A percentile compares a stretch with the other conserved stretches of the same genome.
phyloP scores from a whole-genome alignment of 2,113 vertebrate genomes.

The Chaetodon auriga region DNA sequence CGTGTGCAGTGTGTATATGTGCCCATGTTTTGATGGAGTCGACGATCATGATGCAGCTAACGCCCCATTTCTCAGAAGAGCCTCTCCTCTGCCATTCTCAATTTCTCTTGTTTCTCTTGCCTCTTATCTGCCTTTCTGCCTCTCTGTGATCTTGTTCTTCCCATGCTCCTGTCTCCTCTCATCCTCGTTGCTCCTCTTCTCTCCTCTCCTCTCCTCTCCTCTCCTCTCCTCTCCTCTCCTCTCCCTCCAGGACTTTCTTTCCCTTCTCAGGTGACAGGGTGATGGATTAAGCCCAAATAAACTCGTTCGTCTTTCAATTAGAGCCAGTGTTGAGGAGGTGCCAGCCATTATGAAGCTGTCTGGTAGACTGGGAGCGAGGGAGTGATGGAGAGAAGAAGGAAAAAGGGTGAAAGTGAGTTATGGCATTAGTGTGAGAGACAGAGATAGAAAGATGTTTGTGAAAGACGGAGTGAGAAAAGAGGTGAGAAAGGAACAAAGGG shows the following conservation, averaged over 20 bases:
- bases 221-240: slow-evolving; percentile 11
- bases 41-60: slow-evolving; percentile 30
- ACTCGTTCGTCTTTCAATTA: slow-evolving; percentile 87
- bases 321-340: slow-evolving; percentile 79
- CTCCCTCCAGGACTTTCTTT: slow-evolving; percentile 33
- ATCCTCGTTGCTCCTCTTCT: background rate
- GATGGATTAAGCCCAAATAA: slow-evolving; percentile 86
- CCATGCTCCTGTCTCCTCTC: slow-evolving; percentile 8
- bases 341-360: slow-evolving; percentile 84
- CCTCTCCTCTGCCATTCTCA: slow-evolving; percentile 16
- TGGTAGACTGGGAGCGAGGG: slow-evolving; percentile 63
- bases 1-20: slow-evolving; percentile 6
- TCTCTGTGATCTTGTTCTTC: slow-evolving; percentile 55
- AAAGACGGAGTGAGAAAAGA: slow-evolving; percentile 46
- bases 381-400: slow-evolving; percentile 60
- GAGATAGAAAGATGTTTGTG: slow-evolving; percentile 44
- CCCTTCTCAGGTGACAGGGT: slow-evolving; percentile 79
- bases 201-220: slow-evolving; percentile 22
- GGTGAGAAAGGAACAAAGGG: slow-evolving; percentile 28
- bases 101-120: slow-evolving; percentile 20
- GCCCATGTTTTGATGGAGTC: slow-evolving; percentile 13
- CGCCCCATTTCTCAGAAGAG: slow-evolving; percentile 11
- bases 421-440: slow-evolving; percentile 40
- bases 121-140: slow-evolving; percentile 46
- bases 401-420: slow-evolving; percentile 42